Conservation (phyloP, 2,113 vertebrate species). For the Callipepla squamata region DNA sequence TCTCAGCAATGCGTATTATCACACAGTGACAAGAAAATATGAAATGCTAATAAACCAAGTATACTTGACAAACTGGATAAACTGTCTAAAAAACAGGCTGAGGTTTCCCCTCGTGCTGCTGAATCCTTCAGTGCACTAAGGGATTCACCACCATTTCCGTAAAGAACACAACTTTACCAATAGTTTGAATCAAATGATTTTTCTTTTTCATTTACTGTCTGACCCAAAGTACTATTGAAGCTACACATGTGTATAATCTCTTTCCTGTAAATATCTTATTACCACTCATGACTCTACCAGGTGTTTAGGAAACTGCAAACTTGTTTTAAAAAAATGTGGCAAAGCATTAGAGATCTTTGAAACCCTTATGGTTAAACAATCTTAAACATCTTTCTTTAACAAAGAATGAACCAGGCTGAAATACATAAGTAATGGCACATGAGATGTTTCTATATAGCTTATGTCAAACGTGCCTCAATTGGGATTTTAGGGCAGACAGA, state of each 20-base stretch:
- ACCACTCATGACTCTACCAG: background rate
- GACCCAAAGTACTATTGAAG: background rate
- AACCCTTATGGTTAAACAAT: background rate
- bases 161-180: background rate
- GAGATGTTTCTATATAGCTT: background rate
- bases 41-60: background rate
- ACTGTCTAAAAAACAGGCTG: background rate
- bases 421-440: background rate
- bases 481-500: background rate
- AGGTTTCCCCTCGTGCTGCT: background rate
- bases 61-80: background rate
- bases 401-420: background rate
- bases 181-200: fast-evolving
- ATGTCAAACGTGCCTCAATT: background rate
- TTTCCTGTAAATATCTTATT: background rate
- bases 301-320: background rate
- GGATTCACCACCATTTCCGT: background rate
- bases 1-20: background rate
- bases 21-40: background rate
- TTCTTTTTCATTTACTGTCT: background rate
- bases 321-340: background rate
- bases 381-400: background rate
- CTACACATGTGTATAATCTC: background rate
- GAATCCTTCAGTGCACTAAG: background rate
- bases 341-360: background rate